These are phyloP conservation scores for Phalacrocorax aristotelis DNA, from an alignment of 2,113 vertebrate genomes.

Conservation along the genomic window DNA sequence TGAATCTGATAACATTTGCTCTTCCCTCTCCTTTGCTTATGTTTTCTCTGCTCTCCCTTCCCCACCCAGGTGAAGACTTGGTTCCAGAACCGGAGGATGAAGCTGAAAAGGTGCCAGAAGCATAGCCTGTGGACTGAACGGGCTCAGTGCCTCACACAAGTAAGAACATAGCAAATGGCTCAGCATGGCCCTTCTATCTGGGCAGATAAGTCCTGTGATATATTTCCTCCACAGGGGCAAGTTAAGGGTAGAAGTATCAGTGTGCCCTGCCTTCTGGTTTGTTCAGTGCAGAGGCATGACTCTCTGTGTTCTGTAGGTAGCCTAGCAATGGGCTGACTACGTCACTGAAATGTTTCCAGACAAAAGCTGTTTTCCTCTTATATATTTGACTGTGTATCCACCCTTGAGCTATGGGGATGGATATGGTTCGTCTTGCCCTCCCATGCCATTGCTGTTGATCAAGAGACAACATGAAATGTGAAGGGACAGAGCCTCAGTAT, in stretches of 20 bases:
- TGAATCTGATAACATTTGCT: neutral
- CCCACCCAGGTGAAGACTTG: conserved; percentile 81
- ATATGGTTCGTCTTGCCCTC: neutral
- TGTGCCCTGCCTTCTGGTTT: fast-evolving
- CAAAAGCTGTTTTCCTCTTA: neutral
- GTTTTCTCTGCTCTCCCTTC: neutral
- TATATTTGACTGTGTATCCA: neutral
- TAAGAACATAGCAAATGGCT: neutral
- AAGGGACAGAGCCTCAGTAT: neutral
- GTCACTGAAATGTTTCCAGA: neutral
- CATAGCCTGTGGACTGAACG: conserved; percentile 72
- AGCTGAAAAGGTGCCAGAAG: conserved; percentile 81
- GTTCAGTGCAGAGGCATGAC: neutral
- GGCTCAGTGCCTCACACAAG: conserved; percentile 33
- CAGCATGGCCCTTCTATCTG: neutral
- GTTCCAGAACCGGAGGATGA: conserved; percentile 89
- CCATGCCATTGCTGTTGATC: neutral
- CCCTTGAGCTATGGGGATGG: neutral
- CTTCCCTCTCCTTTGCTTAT: neutral
- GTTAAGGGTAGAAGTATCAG: fast-evolving
- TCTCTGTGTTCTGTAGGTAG: neutral
- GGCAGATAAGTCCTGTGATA: neutral
- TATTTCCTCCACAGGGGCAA: neutral
- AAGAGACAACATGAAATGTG: neutral
- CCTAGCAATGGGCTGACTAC: neutral